phyloP scores from a whole-genome alignment of 2,888 invertebrate species.

The Nomada lathburiana region DNA sequence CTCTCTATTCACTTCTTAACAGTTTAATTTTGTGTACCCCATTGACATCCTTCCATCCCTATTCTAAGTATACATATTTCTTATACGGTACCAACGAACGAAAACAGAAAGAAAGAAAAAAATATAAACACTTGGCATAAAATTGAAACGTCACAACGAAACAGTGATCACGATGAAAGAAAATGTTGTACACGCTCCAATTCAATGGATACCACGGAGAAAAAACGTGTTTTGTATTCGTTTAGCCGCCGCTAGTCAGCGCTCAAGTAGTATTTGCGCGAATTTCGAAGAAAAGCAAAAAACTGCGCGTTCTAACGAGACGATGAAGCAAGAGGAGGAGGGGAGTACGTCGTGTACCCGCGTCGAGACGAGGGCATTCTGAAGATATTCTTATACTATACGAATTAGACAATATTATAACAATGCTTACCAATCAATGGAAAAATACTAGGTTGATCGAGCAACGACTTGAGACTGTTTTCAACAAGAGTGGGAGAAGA shows the following conservation, averaged over 20 bases:
- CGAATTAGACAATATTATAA: conserved; percentile 2
- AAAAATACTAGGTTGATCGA: conserved; percentile 89
- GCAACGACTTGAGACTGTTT: conserved; percentile 94
- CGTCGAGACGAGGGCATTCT: conserved; percentile 23
- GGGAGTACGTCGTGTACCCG: conserved; percentile 26
- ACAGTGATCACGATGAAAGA: background rate
- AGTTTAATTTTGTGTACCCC: background rate
- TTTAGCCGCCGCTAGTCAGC: conserved; percentile 69
- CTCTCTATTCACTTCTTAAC: conserved; percentile 22
- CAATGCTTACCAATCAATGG: conserved; percentile 83
- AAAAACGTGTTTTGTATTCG: conserved; percentile 23
- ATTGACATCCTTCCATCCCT: background rate
- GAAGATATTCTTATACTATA: conserved; percentile 15
- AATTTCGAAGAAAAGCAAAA: conserved; percentile 62
- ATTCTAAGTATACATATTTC: no score
- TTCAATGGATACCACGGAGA: background rate
- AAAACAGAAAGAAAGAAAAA: background rate
- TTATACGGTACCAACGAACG: background rate
- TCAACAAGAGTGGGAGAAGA: conserved; percentile 95
- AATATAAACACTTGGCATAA: background rate
- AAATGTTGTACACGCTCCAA: conserved; percentile 24
- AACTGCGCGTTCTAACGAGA: conserved; percentile 32
- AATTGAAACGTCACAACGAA: conserved; percentile 24
- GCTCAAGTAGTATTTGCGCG: conserved; percentile 73
- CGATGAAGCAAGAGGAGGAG: background rate